Conservation (phyloP, 2,888 invertebrate genomes). For the Octonoba sinensis region DNA sequence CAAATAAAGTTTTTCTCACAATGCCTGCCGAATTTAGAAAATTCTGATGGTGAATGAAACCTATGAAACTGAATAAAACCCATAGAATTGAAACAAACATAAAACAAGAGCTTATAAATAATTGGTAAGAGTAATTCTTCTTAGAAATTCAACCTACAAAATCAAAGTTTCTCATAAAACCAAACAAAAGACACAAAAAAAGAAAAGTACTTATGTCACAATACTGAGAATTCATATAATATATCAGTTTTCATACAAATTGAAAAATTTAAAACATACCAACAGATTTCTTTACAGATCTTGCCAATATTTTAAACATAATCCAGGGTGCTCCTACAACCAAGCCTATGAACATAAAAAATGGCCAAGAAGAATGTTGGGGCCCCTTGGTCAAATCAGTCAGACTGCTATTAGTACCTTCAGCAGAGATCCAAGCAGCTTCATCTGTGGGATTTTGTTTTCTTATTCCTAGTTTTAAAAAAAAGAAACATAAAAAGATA, state of each 20-base stretch:
- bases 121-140: too few relatives aligned
- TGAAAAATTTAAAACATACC: slow-evolving; percentile 37
- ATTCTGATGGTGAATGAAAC: too few relatives aligned
- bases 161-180: too few relatives aligned
- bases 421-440: slow-evolving; percentile 70
- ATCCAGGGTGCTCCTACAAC: slow-evolving; percentile 93
- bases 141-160: too few relatives aligned
- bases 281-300: slow-evolving; percentile 69
- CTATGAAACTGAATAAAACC: too few relatives aligned
- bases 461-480: slow-evolving; percentile 69
- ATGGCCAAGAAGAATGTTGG: slow-evolving; percentile 82
- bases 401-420: not conserved
- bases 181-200: too few relatives aligned
- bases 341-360: slow-evolving; percentile 88
- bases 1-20: too few relatives aligned
- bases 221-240: too few relatives aligned
- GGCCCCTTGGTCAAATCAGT: not conserved
- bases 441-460: slow-evolving; percentile 69
- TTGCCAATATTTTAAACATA: slow-evolving; percentile 83
- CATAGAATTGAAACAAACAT: too few relatives aligned
- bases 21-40: too few relatives aligned
- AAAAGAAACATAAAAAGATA: not conserved
- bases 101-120: too few relatives aligned
- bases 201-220: too few relatives aligned
- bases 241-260: slow-evolving; percentile 7